phyloP scores from a whole-genome alignment of 2,888 invertebrate genomes.

The Phaonia tiefii region DNA sequence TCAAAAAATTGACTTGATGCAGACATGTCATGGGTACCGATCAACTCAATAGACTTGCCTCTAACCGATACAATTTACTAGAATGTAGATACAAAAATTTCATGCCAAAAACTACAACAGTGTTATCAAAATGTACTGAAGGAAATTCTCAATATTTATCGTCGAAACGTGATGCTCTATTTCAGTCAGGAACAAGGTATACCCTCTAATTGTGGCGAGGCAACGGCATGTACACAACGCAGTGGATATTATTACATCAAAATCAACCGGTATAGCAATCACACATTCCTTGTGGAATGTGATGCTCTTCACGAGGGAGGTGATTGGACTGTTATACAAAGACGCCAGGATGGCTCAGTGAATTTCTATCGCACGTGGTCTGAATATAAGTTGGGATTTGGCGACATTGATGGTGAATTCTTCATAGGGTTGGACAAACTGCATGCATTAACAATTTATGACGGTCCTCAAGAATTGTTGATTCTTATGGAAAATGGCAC shows the following conservation, averaged over 20 bases:
- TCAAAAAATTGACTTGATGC: no score
- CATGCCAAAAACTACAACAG: no score
- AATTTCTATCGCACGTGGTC: slow-evolving; percentile 46
- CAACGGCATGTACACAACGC: slow-evolving; percentile 13
- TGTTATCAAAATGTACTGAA: no score
- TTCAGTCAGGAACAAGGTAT: not conserved
- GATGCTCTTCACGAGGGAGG: slow-evolving; percentile 34
- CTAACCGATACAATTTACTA: no score
- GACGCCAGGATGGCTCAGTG: slow-evolving; percentile 30
- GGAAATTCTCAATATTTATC: no score
- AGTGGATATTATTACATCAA: slow-evolving; percentile 24
- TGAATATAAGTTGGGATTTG: slow-evolving; percentile 47
- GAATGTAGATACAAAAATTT: no score
- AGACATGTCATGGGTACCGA: no score
- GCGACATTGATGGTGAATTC: slow-evolving; percentile 28
- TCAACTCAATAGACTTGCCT: no score
- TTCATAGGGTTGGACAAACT: slow-evolving; percentile 33
- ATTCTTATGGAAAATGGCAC: slow-evolving; percentile 35
- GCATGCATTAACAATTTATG: slow-evolving; percentile 13
- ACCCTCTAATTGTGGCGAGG: slow-evolving; percentile 5
- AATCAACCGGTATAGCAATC: not conserved
- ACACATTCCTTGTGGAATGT: slow-evolving; percentile 34
- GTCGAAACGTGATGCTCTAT: no score
- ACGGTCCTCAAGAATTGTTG: slow-evolving; percentile 23
- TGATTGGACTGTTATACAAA: slow-evolving; percentile 47